These are phyloP conservation scores for Cettia cetti DNA, from an alignment of 2,113 vertebrate genomes.

Conservation along the genomic window DNA sequence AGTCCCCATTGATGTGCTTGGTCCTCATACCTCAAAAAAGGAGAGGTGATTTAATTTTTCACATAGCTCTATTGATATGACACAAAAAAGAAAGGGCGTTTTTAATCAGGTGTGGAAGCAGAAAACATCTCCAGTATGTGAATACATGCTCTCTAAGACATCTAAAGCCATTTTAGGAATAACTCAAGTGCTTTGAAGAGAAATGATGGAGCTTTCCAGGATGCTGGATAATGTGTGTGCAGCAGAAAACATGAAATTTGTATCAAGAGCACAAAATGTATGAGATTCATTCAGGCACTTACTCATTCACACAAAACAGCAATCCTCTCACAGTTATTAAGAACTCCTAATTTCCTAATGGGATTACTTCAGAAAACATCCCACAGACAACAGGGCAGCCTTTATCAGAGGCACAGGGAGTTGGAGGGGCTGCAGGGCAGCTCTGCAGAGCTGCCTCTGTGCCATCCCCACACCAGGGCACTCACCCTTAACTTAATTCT, in stretches of 20 bases:
- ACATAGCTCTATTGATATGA: neutral
- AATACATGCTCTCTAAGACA: neutral
- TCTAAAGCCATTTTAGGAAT: neutral
- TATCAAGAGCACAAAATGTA: neutral
- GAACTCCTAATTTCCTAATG: neutral
- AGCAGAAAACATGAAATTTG: neutral
- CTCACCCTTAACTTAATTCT: constrained; percentile 1
- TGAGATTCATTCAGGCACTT: neutral
- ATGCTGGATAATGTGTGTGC: neutral
- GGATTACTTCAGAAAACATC: neutral
- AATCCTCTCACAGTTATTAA: neutral
- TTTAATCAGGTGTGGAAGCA: neutral
- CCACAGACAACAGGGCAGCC: neutral
- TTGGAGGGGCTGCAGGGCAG: neutral
- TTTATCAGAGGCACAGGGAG: neutral
- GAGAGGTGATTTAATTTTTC: neutral
- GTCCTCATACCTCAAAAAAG: neutral
- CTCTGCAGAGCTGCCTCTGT: neutral
- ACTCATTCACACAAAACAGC: neutral
- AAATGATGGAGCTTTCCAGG: neutral
- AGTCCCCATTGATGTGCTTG: neutral
- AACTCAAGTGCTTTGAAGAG: neutral
- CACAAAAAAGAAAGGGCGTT: neutral
- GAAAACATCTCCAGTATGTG: neutral
- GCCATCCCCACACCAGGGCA: neutral